Percentiles rank a stretch among this genome's conserved stretches.
Evolutionary conservation across 2,797 vertebrate genomes (phyloP).

Genomic region (Mallotus villosus): DNA sequence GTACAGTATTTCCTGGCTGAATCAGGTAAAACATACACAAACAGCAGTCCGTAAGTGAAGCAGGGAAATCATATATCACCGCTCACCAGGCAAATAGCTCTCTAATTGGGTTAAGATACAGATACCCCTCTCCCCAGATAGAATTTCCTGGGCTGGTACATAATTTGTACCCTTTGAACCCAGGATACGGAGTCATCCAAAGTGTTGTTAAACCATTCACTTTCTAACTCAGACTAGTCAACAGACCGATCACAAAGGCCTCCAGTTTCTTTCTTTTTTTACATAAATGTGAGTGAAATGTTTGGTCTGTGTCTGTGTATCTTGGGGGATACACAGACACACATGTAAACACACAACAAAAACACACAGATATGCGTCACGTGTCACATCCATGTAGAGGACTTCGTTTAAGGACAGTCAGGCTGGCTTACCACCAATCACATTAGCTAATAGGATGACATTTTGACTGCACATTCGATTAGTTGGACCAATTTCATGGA

Average conservation of each 20-base stretch:
- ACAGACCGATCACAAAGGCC: constrained; percentile 48
- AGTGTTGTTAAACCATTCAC: constrained; percentile 53
- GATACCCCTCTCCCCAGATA: constrained; percentile 30
- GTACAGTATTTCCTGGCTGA: background rate
- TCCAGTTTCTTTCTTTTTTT: constrained; percentile 41
- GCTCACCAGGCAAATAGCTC: background rate
- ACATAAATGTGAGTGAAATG: constrained; percentile 14
- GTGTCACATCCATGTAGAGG: constrained; percentile 9
- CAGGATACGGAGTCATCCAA: constrained; percentile 58
- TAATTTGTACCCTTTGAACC: constrained; percentile 62
- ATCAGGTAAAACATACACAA: constrained; percentile 23
- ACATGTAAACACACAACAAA: constrained; percentile 2
- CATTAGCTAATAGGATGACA: constrained; percentile 51
- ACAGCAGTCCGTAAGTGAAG: constrained; percentile 5
- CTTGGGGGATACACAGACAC: constrained; percentile 8
- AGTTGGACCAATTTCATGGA: constrained; percentile 56
- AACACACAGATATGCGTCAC: background rate
- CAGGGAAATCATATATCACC: constrained; percentile 35
- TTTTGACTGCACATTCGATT: constrained; percentile 68
- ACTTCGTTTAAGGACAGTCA: constrained; percentile 23
- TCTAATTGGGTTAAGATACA: constrained; percentile 22
- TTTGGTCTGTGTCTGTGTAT: too few species aligned
- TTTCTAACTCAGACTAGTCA: constrained; percentile 37
- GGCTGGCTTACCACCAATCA: constrained; percentile 48
- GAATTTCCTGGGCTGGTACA: constrained; percentile 44